A percentile compares a stretch with the other conserved stretches of the same genome.
Evolutionary conservation across 2,797 vertebrate genomes (phyloP).

Genomic region (Austrolebias charrua): DNA sequence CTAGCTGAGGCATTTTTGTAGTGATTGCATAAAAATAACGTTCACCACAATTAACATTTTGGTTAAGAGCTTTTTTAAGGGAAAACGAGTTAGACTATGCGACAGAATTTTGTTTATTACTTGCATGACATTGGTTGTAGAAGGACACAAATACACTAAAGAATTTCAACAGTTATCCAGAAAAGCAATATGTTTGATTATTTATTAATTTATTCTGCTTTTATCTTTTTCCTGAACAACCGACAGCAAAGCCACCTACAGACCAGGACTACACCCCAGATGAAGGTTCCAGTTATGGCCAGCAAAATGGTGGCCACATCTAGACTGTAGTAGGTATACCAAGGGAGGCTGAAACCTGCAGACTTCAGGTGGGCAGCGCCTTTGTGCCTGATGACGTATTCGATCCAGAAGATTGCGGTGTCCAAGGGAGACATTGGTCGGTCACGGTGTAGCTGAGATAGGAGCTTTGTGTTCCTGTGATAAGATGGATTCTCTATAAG

Average conservation of each 20-base stretch:
- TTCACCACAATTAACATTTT: too few relatives aligned
- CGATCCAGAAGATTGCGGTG: constrained; percentile 72
- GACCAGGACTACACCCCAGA: constrained; percentile 41
- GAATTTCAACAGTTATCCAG: too few relatives aligned
- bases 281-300: constrained; percentile 9
- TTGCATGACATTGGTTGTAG: too few relatives aligned
- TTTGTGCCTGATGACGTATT: constrained; percentile 73
- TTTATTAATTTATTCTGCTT: constrained; percentile 46
- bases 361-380: constrained; percentile 64
- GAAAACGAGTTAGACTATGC: too few relatives aligned
- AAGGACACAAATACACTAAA: too few relatives aligned
- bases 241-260: constrained; percentile 55
- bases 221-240: constrained; percentile 54
- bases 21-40: too few relatives aligned
- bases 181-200: too few relatives aligned
- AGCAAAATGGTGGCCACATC: constrained; percentile 59
- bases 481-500: constrained; percentile 65
- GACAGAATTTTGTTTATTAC: too few relatives aligned
- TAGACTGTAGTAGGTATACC: constrained; percentile 69
- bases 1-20: too few relatives aligned
- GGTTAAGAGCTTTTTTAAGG: too few relatives aligned
- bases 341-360: constrained; percentile 55
- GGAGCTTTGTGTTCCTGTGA: constrained; percentile 53
- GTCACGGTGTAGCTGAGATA: constrained; percentile 66
- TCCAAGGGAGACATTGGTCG: constrained; percentile 58